Evolutionary conservation across 64 coral and sea anemone species (phyloP).

Genomic region (Dendronephthya gigantea): DNA sequence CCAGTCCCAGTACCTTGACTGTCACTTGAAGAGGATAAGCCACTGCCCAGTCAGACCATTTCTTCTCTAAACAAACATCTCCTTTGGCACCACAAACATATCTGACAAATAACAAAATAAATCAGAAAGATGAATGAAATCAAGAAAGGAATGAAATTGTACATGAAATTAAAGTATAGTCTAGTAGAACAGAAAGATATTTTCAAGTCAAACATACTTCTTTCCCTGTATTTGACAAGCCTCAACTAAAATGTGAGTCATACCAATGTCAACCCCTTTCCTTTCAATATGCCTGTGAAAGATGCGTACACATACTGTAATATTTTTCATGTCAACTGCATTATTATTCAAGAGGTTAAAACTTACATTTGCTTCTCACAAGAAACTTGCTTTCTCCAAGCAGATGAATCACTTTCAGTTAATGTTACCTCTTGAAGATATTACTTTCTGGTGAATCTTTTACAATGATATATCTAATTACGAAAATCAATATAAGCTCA

Average conservation of each 20-base stretch:
- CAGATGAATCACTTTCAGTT: not conserved
- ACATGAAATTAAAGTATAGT: not conserved
- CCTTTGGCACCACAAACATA: slow-evolving; percentile 80
- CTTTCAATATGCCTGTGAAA: slow-evolving; percentile 48
- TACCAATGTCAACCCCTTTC: slow-evolving; percentile 66
- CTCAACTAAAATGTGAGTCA: slow-evolving; percentile 53
- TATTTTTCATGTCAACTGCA: not conserved
- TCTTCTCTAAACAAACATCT: slow-evolving; percentile 79
- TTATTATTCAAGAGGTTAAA: not conserved
- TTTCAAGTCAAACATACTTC: slow-evolving; percentile 35
- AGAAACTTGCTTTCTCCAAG: not conserved
- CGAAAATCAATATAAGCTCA: not conserved
- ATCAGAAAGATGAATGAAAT: not conserved
- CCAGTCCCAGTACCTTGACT: not conserved
- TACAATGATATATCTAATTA: not conserved
- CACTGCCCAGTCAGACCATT: slow-evolving; percentile 55
- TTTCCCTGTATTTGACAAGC: slow-evolving; percentile 76
- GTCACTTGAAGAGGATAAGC: slow-evolving; percentile 48
- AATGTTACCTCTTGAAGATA: not conserved
- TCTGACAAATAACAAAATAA: slow-evolving; percentile 18
- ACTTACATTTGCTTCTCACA: not conserved
- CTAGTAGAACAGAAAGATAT: not conserved
- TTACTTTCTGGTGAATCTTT: not conserved
- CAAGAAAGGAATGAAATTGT: not conserved
- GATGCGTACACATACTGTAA: not conserved